phyloP scores from a whole-genome alignment of 1,140 invertebrate species.

The Triops cancriformis region DNA sequence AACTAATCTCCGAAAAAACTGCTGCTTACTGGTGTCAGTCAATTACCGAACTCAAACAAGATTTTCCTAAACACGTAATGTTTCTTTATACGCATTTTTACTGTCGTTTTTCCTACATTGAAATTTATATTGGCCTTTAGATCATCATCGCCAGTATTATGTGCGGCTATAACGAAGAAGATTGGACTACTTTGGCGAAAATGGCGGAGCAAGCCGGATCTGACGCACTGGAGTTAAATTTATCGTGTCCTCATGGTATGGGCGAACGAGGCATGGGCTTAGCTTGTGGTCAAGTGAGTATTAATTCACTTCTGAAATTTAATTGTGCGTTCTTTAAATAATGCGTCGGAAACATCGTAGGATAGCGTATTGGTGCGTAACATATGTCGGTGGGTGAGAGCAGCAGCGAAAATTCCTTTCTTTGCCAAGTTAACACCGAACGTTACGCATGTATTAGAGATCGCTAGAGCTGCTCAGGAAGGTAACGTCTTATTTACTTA shows the following conservation, averaged over 20 bases:
- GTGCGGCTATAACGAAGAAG: constrained; percentile 76
- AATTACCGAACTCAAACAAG: constrained; percentile 78
- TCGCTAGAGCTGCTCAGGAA: constrained; percentile 82
- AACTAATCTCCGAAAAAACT: constrained; percentile 95
- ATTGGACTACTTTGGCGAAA: constrained; percentile 77
- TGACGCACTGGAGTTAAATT: constrained; percentile 90
- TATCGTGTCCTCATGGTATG: constrained; percentile 98
- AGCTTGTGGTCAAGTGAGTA: constrained; percentile 81
- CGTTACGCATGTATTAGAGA: constrained; percentile 82
- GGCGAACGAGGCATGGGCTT: constrained; percentile 94
- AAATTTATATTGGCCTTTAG: neutral
- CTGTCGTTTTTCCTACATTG: no score
- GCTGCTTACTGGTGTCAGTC: constrained; percentile 85
- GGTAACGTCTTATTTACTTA: constrained; percentile 48
- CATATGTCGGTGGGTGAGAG: constrained; percentile 83
- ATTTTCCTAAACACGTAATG: constrained; percentile 77
- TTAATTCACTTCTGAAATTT: neutral
- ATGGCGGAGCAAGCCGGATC: constrained; percentile 75
- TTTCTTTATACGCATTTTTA: constrained; percentile 19
- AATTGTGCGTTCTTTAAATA: neutral
- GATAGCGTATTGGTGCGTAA: constrained; percentile 75
- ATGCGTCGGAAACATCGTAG: constrained; percentile 41
- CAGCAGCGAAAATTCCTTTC: constrained; percentile 81
- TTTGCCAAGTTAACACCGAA: constrained; percentile 97
- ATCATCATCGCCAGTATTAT: constrained; percentile 92